phyloP scores from a whole-genome alignment of 1,140 invertebrate species.

The Uloborus diversus region DNA sequence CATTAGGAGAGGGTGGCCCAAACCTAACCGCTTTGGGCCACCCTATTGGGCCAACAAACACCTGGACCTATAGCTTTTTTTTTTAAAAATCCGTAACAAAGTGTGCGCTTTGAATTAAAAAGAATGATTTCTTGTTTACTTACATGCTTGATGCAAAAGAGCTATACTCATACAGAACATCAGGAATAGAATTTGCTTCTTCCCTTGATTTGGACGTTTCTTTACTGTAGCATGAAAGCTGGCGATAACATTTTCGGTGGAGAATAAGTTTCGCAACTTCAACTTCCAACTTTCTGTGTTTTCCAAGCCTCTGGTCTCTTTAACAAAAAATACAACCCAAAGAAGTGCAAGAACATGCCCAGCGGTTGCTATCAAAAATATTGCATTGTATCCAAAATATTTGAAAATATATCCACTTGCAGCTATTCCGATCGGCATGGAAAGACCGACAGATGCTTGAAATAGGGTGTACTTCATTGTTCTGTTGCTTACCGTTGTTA shows the following conservation, averaged over 20 bases:
- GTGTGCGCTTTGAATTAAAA: no score
- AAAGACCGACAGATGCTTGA: conserved; percentile 3
- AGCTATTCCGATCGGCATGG: conserved; percentile 10
- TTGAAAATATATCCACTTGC: conserved; percentile 2
- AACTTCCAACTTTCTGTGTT: not conserved
- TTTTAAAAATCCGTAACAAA: no score
- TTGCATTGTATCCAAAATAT: not conserved
- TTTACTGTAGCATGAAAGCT: conserved; percentile 20
- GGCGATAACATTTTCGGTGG: not conserved
- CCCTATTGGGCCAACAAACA: no score
- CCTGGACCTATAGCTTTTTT: no score
- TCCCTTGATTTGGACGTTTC: conserved; percentile 16
- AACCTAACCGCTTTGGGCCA: no score
- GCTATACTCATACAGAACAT: conserved; percentile 20
- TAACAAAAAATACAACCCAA: conserved; percentile 18
- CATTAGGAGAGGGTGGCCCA: no score
- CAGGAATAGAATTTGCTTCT: conserved; percentile 21
- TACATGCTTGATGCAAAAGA: conserved; percentile 9
- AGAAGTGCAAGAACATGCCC: not conserved
- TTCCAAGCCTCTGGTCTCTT: conserved; percentile 36
- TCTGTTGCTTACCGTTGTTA: not conserved
- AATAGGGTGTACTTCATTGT: conserved; percentile 40
- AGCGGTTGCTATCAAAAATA: not conserved
- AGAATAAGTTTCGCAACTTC: conserved; percentile 12
- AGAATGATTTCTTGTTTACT: no score